Conservation (phyloP, 2,113 vertebrate genomes). For the Oryzias javanicus region DNA sequence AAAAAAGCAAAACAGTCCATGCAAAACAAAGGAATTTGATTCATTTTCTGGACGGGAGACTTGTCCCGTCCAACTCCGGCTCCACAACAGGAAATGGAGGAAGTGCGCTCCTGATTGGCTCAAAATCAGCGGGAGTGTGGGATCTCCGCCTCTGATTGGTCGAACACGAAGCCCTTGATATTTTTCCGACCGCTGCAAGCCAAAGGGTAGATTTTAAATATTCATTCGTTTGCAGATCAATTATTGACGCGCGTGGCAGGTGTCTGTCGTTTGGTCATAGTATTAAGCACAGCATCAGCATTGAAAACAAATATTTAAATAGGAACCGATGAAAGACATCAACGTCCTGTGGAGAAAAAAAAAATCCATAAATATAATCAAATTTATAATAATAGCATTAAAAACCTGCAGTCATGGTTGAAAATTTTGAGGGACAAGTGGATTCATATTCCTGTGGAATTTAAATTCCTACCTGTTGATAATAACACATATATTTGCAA, state of each 20-base stretch:
- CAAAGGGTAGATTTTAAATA: constrained; percentile 66
- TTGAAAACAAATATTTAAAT: background rate
- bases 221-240: constrained; percentile 63
- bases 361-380: too few relatives aligned
- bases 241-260: constrained; percentile 55
- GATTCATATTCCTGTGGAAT: too few relatives aligned
- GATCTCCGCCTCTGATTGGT: constrained; percentile 61
- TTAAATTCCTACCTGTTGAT: too few relatives aligned
- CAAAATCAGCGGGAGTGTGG: constrained; percentile 7
- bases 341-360: too few relatives aligned
- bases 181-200: constrained; percentile 35
- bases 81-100: constrained; percentile 71
- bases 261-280: constrained; percentile 40
- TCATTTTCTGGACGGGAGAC: constrained; percentile 41
- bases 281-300: constrained; percentile 8
- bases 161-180: constrained; percentile 10
- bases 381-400: too few relatives aligned
- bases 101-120: constrained; percentile 64
- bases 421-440: too few relatives aligned
- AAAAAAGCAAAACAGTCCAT: constrained; percentile 15
- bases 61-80: constrained; percentile 42
- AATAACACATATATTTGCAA: too few relatives aligned
- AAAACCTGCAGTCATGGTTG: too few relatives aligned
- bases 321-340: background rate
- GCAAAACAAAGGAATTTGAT: constrained; percentile 31